These are phyloP conservation scores for Sturnus vulgaris DNA, from an alignment of 2,113 vertebrate species.

Conservation along the genomic window DNA sequence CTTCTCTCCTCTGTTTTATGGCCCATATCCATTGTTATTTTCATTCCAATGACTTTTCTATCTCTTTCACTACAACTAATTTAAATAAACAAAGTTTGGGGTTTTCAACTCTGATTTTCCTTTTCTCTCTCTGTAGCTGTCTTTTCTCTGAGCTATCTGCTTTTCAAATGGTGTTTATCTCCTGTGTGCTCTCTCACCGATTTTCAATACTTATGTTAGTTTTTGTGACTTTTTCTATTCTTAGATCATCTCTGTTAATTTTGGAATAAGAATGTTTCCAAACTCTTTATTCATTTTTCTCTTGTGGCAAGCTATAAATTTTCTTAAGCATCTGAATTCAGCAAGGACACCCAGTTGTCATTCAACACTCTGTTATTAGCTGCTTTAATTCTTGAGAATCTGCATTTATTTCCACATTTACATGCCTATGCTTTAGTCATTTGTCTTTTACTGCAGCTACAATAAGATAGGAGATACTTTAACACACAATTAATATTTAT, in stretches of 20 bases:
- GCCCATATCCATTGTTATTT: slow-evolving; percentile 9
- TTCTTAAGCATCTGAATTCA: slow-evolving; percentile 4
- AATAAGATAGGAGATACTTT: not conserved
- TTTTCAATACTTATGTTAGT: not conserved
- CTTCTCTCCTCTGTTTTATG: not conserved
- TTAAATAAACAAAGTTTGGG: slow-evolving; percentile 29
- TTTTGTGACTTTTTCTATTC: not conserved
- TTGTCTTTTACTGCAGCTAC: not conserved
- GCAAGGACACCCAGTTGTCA: not conserved
- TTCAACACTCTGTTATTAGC: not conserved
- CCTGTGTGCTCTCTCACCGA: not conserved
- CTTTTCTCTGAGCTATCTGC: not conserved
- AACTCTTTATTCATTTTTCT: not conserved
- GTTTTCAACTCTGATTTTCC: not conserved
- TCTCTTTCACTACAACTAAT: slow-evolving; percentile 18
- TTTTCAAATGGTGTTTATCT: not conserved
- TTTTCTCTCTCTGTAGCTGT: not conserved
- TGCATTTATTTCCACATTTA: not conserved
- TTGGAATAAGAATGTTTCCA: not conserved
- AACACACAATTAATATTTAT: slow-evolving; percentile 38
- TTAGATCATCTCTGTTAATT: not conserved
- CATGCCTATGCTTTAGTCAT: not conserved
- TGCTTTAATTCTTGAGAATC: not conserved
- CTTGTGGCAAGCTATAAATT: not conserved
- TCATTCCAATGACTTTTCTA: not conserved